phyloP scores from a whole-genome alignment of 2,888 invertebrate genomes.

The Omphaloscelis lunosa region DNA sequence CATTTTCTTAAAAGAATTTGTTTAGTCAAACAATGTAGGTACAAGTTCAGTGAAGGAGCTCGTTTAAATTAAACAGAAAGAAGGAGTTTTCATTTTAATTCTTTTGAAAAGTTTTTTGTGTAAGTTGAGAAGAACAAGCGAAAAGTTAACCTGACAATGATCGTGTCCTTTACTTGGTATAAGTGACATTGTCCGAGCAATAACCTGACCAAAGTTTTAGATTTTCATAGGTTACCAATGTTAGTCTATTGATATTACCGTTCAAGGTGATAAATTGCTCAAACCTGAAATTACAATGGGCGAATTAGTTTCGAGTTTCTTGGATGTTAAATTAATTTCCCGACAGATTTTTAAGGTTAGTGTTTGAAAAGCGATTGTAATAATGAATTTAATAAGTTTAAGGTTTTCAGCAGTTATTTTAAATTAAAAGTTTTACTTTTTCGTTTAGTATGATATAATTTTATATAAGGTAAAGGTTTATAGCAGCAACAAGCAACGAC shows the following conservation, averaged over 20 bases:
- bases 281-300: slow-evolving; percentile 49
- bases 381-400: slow-evolving; percentile 14
- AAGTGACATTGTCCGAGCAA: slow-evolving; percentile 76
- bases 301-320: slow-evolving; percentile 60
- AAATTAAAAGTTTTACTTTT: neutral
- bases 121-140: slow-evolving; percentile 63
- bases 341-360: slow-evolving; percentile 38
- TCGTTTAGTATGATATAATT: too few relatives aligned
- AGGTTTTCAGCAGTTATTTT: too few relatives aligned
- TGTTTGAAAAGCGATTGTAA: slow-evolving; percentile 47
- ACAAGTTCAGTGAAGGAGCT: slow-evolving; percentile 33
- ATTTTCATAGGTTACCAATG: slow-evolving; percentile 65
- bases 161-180: slow-evolving; percentile 70
- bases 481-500: neutral
- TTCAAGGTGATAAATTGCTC: slow-evolving; percentile 54
- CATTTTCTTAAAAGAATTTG: slow-evolving; percentile 17
- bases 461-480: neutral
- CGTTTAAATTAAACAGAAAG: slow-evolving; percentile 53
- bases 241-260: slow-evolving; percentile 51
- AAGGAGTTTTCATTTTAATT: slow-evolving; percentile 64
- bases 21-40: slow-evolving; percentile 53
- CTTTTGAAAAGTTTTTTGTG: slow-evolving; percentile 64
- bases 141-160: slow-evolving; percentile 66
- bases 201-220: slow-evolving; percentile 69
- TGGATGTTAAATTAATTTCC: slow-evolving; percentile 48